Base-by-base conservation (phyloP, 2,113 vertebrate species). In the Brachionichthys hirsutus region DNA sequence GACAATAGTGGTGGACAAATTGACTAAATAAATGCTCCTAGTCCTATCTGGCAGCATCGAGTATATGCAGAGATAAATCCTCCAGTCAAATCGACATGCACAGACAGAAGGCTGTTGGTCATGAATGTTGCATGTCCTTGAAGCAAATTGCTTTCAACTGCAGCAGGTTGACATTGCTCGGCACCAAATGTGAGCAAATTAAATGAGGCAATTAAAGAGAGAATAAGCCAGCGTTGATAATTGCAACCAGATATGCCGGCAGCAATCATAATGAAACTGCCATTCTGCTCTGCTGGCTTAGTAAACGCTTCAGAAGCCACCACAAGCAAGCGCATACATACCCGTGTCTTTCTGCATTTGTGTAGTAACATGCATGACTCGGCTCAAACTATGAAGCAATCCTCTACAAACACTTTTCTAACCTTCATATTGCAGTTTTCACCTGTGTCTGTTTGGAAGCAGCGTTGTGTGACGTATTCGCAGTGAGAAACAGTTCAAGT, bases 181-280 rank as follows among this genome's bases (percentile, higher is more conserved):
- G 52, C 66, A 84, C 85, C 78, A 88, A 91, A 91, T 91, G 86
- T 87, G 90, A 89, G 89, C 91, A 90, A 89, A 92, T 92, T 90
- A 90, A 91, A 90, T 87, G 88, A 90, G 83, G 89, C 88, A 91
- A 92, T 91, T 90, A 92, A 90, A 90, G 78, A 86, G 79, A 82
- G 86, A 90, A 89, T 91, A 88, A 90, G 87, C 85, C 83, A 56
- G 79, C 73, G 81, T 89, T 88, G 85, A 90, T 91, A 90, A 91
- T 89, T 89, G 77, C 70, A 67, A 88, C 86, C 88, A 68, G 87
- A 88, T 90, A 89, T 77, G 88, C 87, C 85, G 77, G 81, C 62
- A 78, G 87, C 87, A 86, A 85, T 90, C 87, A 89, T 85, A 90
- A 90, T 86, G 79, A 87, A 88, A 75, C 82, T 59, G 77, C 75